Percentiles rank a stretch among this genome's conserved stretches.
Conservation (phyloP, 2,797 vertebrate genomes). For the Scarus forsteni region DNA sequence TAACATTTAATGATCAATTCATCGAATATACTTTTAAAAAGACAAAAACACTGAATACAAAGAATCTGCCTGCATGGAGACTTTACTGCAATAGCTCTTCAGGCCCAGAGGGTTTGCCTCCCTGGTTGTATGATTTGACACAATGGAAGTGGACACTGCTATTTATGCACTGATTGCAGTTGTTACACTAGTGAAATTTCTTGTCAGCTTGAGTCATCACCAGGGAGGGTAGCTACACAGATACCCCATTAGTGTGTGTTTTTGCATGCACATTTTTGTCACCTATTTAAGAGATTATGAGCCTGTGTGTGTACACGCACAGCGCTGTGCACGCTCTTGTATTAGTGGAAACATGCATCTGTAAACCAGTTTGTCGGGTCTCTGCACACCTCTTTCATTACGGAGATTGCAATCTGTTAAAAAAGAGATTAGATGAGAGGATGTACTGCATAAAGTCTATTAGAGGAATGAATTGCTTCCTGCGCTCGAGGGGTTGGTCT, state of each 20-base stretch:
- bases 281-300: slow-evolving; percentile 1
- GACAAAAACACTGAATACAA: too few species aligned
- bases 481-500: slow-evolving; percentile 50
- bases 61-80: background rate
- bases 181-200: slow-evolving; percentile 65
- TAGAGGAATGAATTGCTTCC: slow-evolving; percentile 75
- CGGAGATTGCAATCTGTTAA: slow-evolving; percentile 73
- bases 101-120: slow-evolving; percentile 34
- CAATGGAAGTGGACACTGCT: slow-evolving; percentile 69
- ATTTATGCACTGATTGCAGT: slow-evolving; percentile 72
- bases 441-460: slow-evolving; percentile 66
- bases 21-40: too few species aligned
- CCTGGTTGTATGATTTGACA: slow-evolving; percentile 53
- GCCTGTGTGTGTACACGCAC: slow-evolving; percentile 5
- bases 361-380: slow-evolving; percentile 50
- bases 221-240: slow-evolving; percentile 49
- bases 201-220: slow-evolving; percentile 65
- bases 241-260: slow-evolving; percentile 52
- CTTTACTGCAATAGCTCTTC: slow-evolving; percentile 14
- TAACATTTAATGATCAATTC: too few species aligned
- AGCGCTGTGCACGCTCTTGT: background rate
- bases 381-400: slow-evolving; percentile 66
- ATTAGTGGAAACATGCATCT: slow-evolving; percentile 38
- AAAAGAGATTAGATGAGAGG: slow-evolving; percentile 76
- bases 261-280: slow-evolving; percentile 33